A percentile compares a stretch with the other conserved stretches of the same genome.
phyloP scores from a whole-genome alignment of 2,113 vertebrate species.

The Oreotrochilus melanogaster region DNA sequence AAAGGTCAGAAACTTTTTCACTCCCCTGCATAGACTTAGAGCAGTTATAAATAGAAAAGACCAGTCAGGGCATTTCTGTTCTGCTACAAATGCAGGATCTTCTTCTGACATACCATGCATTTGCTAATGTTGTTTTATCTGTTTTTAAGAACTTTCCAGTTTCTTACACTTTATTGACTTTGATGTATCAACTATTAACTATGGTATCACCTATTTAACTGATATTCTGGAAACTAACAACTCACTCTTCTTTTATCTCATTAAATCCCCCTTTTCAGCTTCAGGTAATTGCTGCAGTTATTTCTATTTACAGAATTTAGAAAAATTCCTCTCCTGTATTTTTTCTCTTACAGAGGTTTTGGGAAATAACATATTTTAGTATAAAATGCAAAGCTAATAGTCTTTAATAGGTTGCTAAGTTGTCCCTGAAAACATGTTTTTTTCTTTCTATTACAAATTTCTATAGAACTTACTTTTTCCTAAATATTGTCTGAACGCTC shows the following conservation, averaged over 20 bases:
- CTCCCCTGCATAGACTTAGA: not conserved
- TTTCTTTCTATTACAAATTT: not conserved
- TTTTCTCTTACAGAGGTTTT: not conserved
- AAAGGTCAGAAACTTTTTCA: not conserved
- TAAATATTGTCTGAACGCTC: not conserved
- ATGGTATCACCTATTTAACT: not conserved
- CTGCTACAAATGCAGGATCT: not conserved
- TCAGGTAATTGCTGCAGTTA: not conserved
- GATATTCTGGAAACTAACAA: not conserved
- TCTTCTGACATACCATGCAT: not conserved
- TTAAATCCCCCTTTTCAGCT: not conserved
- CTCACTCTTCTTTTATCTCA: not conserved
- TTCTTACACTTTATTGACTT: not conserved
- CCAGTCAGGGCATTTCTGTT: not conserved
- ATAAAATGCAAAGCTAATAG: not conserved
- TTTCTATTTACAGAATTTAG: not conserved
- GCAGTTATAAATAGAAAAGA: not conserved
- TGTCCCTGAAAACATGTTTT: not conserved
- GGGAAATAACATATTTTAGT: not conserved
- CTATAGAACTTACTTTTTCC: not conserved
- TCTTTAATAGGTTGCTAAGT: not conserved
- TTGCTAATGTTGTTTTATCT: not conserved
- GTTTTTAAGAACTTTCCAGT: not conserved
- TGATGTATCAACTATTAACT: not conserved
- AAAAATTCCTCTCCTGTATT: not conserved